Evolutionary conservation across 2,113 vertebrate species (phyloP), one percentile per base, ranked within the genome.

Genomic region (Papio anubis): DNA sequence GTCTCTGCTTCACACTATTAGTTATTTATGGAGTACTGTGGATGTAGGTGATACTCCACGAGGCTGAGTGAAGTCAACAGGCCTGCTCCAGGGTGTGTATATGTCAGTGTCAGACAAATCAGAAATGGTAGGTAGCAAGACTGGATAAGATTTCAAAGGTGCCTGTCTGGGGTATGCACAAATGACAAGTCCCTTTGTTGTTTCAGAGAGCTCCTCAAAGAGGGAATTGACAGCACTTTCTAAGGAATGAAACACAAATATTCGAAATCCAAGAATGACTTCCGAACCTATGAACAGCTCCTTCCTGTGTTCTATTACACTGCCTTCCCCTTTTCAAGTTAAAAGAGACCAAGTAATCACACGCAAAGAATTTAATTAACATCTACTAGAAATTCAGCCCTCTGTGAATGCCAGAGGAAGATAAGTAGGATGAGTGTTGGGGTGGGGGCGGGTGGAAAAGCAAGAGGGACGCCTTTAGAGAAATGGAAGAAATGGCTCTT

Each of bases 31-130:
- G 76, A 40, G 82, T 16, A 4, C 18, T 7, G 3, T 0, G 3
- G 5, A 18, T 35, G 1, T 0, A 23, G 2, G 1, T 0, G 0
- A 30, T 16, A 45, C 21, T 38, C 50, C 81, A 38, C 5, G 11
- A 57, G 20, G 43, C 40, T 4, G 0, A 9, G 45, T 3, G 40
- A 50, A 17, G 57, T 35, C 66, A 38, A n/a, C 32, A 6, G 5
- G 35, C 86, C 27, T 38, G 27, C 55, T 81, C 57, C 35, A 14
- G 66, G 48, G 48, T 8, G 21, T 27, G n/a, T n/a, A 6, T 1
- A 6, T 1, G 5, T 0, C 1, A 6, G 10, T 75, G 21, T 61
- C 87, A 82, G 45, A 18, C 27, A 2, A 61, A 72, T 52, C 40
- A 35, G 72, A 25, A 27, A 48, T 25, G 40, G 20, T 10, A 57